Evolutionary conservation across 2,888 invertebrate genomes (phyloP), one percentile per base, ranked within the genome.

Genomic region (Rhamnusium bicolor): DNA sequence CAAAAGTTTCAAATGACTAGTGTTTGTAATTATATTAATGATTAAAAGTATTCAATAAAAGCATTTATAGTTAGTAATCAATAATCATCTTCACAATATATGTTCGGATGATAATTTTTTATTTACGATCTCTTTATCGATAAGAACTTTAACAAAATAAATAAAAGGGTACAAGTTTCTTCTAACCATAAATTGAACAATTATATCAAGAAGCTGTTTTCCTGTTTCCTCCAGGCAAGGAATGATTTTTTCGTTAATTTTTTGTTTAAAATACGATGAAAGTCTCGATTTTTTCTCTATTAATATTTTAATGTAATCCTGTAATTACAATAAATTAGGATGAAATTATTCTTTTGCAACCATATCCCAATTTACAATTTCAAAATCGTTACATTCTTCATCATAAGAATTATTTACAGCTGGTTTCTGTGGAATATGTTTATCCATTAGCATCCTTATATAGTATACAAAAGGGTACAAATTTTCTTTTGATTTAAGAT

Each of bases 341-440:
- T 54, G n/a, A 27, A 51, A 16, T 51, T 58, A 58, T 16, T 16
- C 14, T 16, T 24, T 46, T n/a, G 51, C 18, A n/a, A 63, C 24
- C 63, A 63, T 63, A 63, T 63, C 63, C 63, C 49, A 29, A 14
- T 47, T 24, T 29, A 63, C 63, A 21, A 63, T 14, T 51, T 63
- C 63, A 21, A 63, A 63, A 51, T 63, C 63, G 18, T 12, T 27
- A 27, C 2, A 27, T 16, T 63, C 63, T 63, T 63, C 63, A 29
- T 51, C 24, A 10, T 14, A 18, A 16, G 4, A 40, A n/a, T 58
- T n/a, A n/a, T n/a, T 16, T 18, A 58, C 0, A 32, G 16, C 18
- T 8, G 16, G 10, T 10, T 46, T 49, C 27, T 18, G 6, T 29
- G 10, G 6, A 0, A 51, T 1, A 1, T 18, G 27, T 24, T 16